Percentiles rank a stretch among this genome's conserved stretches.
Conservation (phyloP, 2,113 vertebrate species). For the Mus musculus region GRCm39 chr1:182493501-182494000, state of each 20-base stretch:
- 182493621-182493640: background rate
- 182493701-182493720: background rate
- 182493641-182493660: background rate
- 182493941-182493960: background rate
- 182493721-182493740: background rate
- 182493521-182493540: background rate
- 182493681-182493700: background rate
- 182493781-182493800: background rate
- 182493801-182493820: background rate
- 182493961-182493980: background rate
- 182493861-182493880: too few species aligned
- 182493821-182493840: background rate
- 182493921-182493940: background rate
- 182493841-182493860: background rate
- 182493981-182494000: background rate
- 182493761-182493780: background rate
- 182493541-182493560: background rate
- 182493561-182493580: background rate
- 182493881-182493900: background rate
- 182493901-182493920: background rate
- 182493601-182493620: background rate
- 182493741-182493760: background rate
- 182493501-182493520: background rate
- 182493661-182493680: background rate
- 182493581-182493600: background rate